Evolutionary conservation across 2,113 vertebrate genomes (phyloP), one percentile per base, ranked within the genome.

Genomic region (Thryonomys swinderianus): DNA sequence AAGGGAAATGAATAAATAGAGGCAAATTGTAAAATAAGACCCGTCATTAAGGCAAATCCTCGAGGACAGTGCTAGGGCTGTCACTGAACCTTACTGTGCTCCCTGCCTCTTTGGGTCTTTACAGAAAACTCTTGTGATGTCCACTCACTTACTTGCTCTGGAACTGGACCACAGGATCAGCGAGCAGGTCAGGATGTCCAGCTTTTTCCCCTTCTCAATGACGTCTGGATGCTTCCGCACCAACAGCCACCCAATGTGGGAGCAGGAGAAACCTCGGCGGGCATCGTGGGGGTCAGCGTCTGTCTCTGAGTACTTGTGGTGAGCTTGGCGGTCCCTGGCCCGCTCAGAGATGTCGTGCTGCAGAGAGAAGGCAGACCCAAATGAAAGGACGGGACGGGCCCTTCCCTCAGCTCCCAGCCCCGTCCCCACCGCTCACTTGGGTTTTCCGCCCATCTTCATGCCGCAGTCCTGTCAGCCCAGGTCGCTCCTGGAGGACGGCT

Each of bases 241-340:
- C 1, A 99, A 98, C 2, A 99, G 98, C 98, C 98, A 99, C 69
- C 98, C 98, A 0, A 99, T 97, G n/a, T 99, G 99, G 59, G 99
- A 93, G 92, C 99, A 99, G 97, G 98, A 99, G 97, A 98, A 98
- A 89, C 99, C 98, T 0, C 98, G 96, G 34, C 94, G 92, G 27
- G 99, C 98, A 0, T 99, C 98, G 97, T 99, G 98, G 0, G 98
- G 99, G 95, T 99, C 98, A 0, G 98, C 98, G 0, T 99, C 98
- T 0, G 98, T 98, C 98, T 99, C 98, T 0, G 98, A 99, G 98
- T 98, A 99, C 97, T 99, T 99, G 98, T 99, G 99, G 94, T 99
- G 98, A 94, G 98, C 98, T 0, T 98, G 97, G 91, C 98, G 98
- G 76, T 98, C 99, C 2, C 98, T 96, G 81, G 96, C 96, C 98